A percentile compares a stretch with the other conserved stretches of the same genome.
These are phyloP conservation scores for Oxyteleia sp. DNA, from an alignment of 2,888 invertebrate genomes.

Conservation along the genomic window DNA sequence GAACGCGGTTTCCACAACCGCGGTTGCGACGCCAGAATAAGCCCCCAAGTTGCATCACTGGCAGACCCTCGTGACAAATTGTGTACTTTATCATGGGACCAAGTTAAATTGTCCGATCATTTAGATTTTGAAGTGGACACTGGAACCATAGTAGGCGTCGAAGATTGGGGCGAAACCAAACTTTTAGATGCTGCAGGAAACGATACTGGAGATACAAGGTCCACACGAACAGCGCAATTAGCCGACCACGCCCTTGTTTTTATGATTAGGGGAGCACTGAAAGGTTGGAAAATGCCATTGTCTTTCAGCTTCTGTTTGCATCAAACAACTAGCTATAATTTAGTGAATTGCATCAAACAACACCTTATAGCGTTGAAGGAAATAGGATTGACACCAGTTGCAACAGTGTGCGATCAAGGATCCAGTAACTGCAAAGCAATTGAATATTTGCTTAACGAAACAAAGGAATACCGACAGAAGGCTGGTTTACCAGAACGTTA, in stretches of 20 bases:
- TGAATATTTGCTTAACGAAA: not conserved
- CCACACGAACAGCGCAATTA: not conserved
- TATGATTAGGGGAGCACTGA: not conserved
- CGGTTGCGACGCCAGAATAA: too few relatives aligned
- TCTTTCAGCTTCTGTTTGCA: conserved; percentile 14
- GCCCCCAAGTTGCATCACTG: not conserved
- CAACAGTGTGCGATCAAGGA: conserved; percentile 11
- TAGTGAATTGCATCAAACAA: conserved; percentile 5
- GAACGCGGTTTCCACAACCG: too few relatives aligned
- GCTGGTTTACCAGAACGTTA: not conserved
- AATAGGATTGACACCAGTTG: not conserved
- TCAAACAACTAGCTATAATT: not conserved
- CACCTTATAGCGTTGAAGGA: not conserved
- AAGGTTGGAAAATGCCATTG: conserved; percentile 17
- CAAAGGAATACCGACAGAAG: not conserved
- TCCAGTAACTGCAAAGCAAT: conserved; percentile 14
- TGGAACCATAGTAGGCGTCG: conserved; percentile 2
- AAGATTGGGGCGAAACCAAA: conserved; percentile 12
- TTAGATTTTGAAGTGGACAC: not conserved
- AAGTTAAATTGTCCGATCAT: conserved; percentile 1
- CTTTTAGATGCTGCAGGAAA: not conserved
- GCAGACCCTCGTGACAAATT: conserved; percentile 1
- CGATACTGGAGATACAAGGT: not conserved
- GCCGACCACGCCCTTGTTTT: conserved; percentile 34
- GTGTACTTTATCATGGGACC: conserved; percentile 9